A percentile compares a stretch with the other conserved stretches of the same genome.
phyloP scores from a whole-genome alignment of 1,140 invertebrate genomes.

The Drosophila pseudoananassae region DNA sequence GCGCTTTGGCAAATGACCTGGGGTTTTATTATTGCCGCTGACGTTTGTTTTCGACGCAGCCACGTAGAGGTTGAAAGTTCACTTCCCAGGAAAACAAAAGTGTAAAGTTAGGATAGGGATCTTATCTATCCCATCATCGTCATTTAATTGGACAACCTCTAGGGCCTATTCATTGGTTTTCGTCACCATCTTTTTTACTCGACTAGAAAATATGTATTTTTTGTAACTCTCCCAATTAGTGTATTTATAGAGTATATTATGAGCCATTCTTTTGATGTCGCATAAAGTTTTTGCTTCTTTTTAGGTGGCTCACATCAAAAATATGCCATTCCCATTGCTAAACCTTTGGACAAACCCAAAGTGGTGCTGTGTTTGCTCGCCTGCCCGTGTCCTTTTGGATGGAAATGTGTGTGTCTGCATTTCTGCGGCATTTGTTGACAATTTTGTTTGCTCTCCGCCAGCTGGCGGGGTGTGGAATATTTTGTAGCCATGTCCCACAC shows the following conservation, averaged over 20 bases:
- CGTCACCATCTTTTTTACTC: neutral
- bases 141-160: neutral
- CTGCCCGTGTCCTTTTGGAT: slow-evolving; percentile 17
- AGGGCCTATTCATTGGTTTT: neutral
- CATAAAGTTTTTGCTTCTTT: slow-evolving; percentile 3
- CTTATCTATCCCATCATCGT: neutral
- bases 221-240: neutral
- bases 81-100: slow-evolving; percentile 10
- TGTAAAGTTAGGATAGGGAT: slow-evolving; percentile 15
- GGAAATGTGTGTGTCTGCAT: slow-evolving; percentile 7
- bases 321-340: slow-evolving; percentile 52
- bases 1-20: slow-evolving; percentile 72
- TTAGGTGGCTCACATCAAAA: slow-evolving; percentile 54
- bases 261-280: neutral
- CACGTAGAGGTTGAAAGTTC: slow-evolving; percentile 4
- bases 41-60: slow-evolving; percentile 12
- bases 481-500: slow-evolving; percentile 16
- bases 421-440: slow-evolving; percentile 53
- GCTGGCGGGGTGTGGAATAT: neutral
- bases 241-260: neutral
- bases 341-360: slow-evolving; percentile 62
- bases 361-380: slow-evolving; percentile 52
- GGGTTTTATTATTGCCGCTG: slow-evolving; percentile 40
- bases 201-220: neutral
- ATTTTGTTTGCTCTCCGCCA: slow-evolving; percentile 44